Evolutionary conservation across 2,797 vertebrate species (phyloP).

Genomic region (Tauraco hartlaubi): DNA sequence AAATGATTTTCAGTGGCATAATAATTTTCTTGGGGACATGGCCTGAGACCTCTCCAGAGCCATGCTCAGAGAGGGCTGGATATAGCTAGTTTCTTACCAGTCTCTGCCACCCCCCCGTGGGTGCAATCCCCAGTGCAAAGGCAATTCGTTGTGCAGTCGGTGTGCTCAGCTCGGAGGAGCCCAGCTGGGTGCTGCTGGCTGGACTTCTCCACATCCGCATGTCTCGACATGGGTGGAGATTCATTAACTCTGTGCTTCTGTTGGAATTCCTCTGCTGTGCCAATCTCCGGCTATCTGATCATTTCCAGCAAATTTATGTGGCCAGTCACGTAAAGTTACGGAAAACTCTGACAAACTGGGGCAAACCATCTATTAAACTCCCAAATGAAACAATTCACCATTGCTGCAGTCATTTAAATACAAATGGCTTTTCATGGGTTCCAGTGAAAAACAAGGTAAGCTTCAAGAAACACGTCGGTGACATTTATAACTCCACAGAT

Average conservation of each 20-base stretch:
- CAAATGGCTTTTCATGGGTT: neutral
- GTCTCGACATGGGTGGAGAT: slow-evolving; percentile 21
- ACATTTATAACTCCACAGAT: neutral
- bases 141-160: fast-evolving
- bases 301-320: slow-evolving; percentile 60
- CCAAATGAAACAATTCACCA: neutral
- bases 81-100: neutral
- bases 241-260: slow-evolving; percentile 60
- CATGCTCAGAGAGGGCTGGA: neutral
- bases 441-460: neutral
- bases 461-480: neutral
- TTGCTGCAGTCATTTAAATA: slow-evolving; percentile 7
- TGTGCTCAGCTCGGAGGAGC: neutral
- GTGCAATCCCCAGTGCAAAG: neutral
- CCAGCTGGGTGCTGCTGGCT: neutral
- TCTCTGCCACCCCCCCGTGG: fast-evolving
- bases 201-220: neutral
- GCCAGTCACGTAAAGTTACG: slow-evolving; percentile 39
- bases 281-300: slow-evolving; percentile 53
- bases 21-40: neutral
- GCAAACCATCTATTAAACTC: slow-evolving; percentile 12
- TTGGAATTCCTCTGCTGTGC: slow-evolving; percentile 60
- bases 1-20: neutral
- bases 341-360: slow-evolving; percentile 40
- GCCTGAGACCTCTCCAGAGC: neutral